Evolutionary conservation across 2,888 invertebrate species (phyloP), one percentile per base, ranked within the genome.

Genomic region (Cloeon dipterum): DNA sequence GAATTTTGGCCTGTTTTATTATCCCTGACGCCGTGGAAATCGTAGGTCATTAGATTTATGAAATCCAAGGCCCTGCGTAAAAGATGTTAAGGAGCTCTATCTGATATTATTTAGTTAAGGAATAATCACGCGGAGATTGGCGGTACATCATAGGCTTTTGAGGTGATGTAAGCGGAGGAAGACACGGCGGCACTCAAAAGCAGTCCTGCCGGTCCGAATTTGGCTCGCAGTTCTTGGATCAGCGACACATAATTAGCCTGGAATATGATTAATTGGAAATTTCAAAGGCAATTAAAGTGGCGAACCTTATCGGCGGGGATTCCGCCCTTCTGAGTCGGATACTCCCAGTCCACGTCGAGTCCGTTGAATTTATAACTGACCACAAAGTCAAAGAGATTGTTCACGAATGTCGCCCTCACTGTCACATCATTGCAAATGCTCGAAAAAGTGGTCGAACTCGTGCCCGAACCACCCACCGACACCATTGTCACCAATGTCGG

Each of bases 321-420:
- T 18, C 66, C 56, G 40, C 68, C 68, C 21, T 70, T 54, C 33
- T 66, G 62, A 34, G 58, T 63, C 0, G 75, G 74, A 44, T 73
- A 75, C 46, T 74, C 73, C 76, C 77, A 78, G 49, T 77, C 75
- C 1, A 77, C 34, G 46, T 78, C 76, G 1, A 77, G 55, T 2
- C 77, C 77, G 46, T 78, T 72, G 42, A 78, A 78, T 1, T 59
- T 59, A 46, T 73, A 56, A 3, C 57, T 55, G 26, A 54, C 47
- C 1, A 75, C 45, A 47, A 73, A 66, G 0, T 52, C 46, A 0
- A 69, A 47, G 1, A 65, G 63, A 37, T 65, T 69, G 3, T 58
- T 46, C 16, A 73, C 62, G 45, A 78, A 74, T 32, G 49, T 54
- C 1, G 54, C 49, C n/a, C 71, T 37, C 3, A 23, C 23, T 2